Base-by-base conservation (phyloP, 2,113 vertebrate species). In the Anarrhichthys ocellatus region DNA sequence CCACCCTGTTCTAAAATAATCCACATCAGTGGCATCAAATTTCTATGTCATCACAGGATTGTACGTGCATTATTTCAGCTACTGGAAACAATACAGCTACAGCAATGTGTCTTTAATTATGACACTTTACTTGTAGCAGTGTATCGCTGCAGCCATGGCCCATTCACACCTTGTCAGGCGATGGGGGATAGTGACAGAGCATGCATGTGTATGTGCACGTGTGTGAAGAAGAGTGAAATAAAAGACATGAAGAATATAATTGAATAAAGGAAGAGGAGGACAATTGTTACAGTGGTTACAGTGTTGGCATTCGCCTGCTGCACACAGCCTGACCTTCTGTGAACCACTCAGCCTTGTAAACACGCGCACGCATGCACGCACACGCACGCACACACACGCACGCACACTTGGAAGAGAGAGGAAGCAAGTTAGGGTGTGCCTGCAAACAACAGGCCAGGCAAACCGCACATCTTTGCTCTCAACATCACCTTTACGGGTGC, bases 351-450 rank as follows among this genome's bases (percentile, higher is more conserved):
- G 56, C 52, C 80, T 42, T 18, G 34, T 48, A 58, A 38, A n/a
- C n/a, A n/a, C n/a, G n/a, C 59, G 79, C 27, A 48, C 46, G 40
- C 62, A 48, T 38, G 58, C 40, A 54, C 29, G 40, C 54, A 67
- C 44, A 84, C 65, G 79, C 27, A 48, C 48, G 44, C 24, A 48
- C 58, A 36, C 62, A 52, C 46, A 69, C 46, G 22, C 66, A 36
- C 67, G 46, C 54, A 5, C 48, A 46, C 44, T n/a, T n/a, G 67
- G 48, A 72, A 77, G 54, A 58, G 75, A 91, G 80, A 89, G 90
- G 86, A 91, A 91, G 88, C 80, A 68, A 76, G 77, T 71, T 18
- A 56, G 90, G 90, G 88, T 88, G 90, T 88, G 88, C 78, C 88
- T 88, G 80, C 32, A 72, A 89, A 87, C 87, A 89, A 85, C 80